A percentile compares a stretch with the other conserved stretches of the same genome.
phyloP scores from a whole-genome alignment of 2,888 invertebrate species.

The Pandemis corylana region DNA sequence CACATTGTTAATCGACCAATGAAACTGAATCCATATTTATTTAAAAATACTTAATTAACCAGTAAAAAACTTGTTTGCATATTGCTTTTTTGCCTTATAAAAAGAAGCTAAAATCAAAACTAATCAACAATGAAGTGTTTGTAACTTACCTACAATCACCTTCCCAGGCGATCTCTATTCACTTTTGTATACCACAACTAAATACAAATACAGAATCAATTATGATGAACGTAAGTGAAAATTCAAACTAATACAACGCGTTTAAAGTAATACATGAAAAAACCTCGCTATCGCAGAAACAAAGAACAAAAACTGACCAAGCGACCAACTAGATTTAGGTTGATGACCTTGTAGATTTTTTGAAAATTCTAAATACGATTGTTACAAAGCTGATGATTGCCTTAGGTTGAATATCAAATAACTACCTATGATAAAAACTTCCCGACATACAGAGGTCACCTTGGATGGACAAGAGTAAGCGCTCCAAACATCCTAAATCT shows the following conservation, averaged over 20 bases:
- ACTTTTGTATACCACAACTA: conserved; percentile 30
- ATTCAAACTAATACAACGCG: conserved; percentile 40
- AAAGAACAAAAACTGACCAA: conserved; percentile 75
- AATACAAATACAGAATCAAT: conserved; percentile 35
- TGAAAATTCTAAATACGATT: conserved; percentile 29
- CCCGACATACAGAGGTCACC: no score
- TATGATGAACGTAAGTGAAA: conserved; percentile 42
- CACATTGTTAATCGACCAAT: no score
- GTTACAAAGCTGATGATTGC: not conserved
- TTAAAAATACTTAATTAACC: no score
- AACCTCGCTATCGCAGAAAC: conserved; percentile 57
- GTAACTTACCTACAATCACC: conserved; percentile 15
- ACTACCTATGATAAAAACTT: not conserved
- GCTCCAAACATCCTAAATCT: no score
- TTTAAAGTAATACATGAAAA: conserved; percentile 60
- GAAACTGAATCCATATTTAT: no score
- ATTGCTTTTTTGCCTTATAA: not conserved
- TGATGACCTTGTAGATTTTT: conserved; percentile 40
- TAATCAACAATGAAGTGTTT: not conserved
- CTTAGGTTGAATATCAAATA: not conserved
- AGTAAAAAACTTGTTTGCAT: no score
- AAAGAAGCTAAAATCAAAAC: not conserved
- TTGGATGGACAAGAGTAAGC: no score
- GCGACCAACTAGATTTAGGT: conserved; percentile 64
- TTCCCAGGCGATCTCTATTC: conserved; percentile 3